These are phyloP conservation scores for Gonioctena quinquepunctata DNA, from an alignment of 1,140 invertebrate genomes.

Conservation along the genomic window DNA sequence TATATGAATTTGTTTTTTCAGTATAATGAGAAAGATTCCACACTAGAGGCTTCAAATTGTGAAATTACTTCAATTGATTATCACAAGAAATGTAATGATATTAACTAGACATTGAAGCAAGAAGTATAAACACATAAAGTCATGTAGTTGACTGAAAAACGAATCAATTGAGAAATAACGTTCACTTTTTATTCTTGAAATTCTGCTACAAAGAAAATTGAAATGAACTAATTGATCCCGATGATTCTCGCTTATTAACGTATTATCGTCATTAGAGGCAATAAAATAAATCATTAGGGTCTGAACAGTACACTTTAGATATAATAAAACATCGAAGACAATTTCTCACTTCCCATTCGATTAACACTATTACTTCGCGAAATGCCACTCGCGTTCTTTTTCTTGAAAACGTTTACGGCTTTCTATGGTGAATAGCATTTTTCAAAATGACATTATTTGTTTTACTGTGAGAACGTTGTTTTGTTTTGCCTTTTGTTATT, in stretches of 20 bases:
- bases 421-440: neutral
- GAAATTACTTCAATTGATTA: too few species aligned
- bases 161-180: slow-evolving; percentile 1
- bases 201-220: neutral
- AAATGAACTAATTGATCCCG: neutral
- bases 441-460: neutral
- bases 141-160: neutral
- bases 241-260: slow-evolving; percentile 15
- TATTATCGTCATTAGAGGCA: slow-evolving; percentile 16
- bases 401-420: slow-evolving; percentile 4
- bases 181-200: neutral
- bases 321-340: slow-evolving; percentile 1
- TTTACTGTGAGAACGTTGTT: neutral
- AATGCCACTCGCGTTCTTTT: neutral
- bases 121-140: neutral
- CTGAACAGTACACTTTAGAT: neutral
- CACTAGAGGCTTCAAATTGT: too few species aligned
- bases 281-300: slow-evolving; percentile 11
- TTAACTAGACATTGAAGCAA: neutral
- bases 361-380: slow-evolving; percentile 8
- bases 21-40: too few species aligned
- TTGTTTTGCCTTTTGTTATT: too few species aligned
- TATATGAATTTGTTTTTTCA: too few species aligned
- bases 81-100: too few species aligned
- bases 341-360: slow-evolving; percentile 4